phyloP scores from a whole-genome alignment of 2,113 vertebrate species.

The Cygnus buccinator region DNA sequence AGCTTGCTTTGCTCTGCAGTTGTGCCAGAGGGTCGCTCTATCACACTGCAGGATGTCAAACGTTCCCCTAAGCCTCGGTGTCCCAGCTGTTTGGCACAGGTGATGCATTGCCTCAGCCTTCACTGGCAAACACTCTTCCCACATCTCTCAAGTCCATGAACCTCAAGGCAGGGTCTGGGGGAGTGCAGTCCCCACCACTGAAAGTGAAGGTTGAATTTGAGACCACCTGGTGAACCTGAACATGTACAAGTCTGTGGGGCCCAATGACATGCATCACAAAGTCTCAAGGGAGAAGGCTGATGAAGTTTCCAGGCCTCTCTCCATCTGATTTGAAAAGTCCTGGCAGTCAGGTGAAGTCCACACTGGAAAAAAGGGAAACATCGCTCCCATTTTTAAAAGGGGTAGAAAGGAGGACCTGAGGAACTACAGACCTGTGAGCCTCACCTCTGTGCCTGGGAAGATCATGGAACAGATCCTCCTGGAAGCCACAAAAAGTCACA shows the following conservation, averaged over 20 bases:
- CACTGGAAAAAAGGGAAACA: neutral
- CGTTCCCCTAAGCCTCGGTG: neutral
- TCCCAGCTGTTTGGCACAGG: neutral
- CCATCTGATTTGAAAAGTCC: neutral
- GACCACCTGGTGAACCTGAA: neutral
- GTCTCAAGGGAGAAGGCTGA: neutral
- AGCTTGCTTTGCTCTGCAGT: neutral
- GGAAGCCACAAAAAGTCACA: neutral
- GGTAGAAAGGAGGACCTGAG: neutral
- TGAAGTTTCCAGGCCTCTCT: neutral
- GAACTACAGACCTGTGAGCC: neutral
- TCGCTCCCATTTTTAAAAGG: neutral
- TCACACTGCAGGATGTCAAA: rapidly evolving
- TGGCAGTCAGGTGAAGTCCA: neutral
- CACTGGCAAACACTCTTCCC: no score
- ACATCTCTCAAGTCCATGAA: no score
- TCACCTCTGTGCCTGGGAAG: neutral
- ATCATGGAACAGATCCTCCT: neutral
- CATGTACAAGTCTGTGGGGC: neutral
- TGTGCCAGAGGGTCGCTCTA: neutral
- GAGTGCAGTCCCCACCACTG: neutral
- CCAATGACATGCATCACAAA: neutral
- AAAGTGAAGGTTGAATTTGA: neutral
- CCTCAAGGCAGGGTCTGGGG: neutral
- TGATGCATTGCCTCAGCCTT: neutral